These are phyloP conservation scores for Epinotia ramella DNA, from an alignment of 2,888 invertebrate genomes.

Conservation along the genomic window DNA sequence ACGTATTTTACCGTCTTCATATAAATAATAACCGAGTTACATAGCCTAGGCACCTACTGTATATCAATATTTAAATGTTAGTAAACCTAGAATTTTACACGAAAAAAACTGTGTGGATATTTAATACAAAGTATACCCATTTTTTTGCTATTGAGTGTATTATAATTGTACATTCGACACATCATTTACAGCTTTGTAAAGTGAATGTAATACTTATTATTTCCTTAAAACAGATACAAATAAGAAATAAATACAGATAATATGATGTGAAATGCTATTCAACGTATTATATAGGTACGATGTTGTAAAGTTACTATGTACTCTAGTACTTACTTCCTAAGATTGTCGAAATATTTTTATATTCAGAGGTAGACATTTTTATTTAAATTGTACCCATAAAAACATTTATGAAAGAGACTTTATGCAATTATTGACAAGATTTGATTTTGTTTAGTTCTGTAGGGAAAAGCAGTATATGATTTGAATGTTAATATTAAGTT, in stretches of 20 bases:
- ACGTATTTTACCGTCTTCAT: neutral
- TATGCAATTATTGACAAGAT: slow-evolving; percentile 24
- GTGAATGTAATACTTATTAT: neutral
- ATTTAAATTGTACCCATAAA: slow-evolving; percentile 20
- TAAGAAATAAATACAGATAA: neutral
- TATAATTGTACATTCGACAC: neutral
- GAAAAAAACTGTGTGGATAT: no score
- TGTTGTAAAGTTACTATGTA: slow-evolving; percentile 16
- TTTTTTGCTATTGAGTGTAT: no score
- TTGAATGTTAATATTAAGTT: slow-evolving; percentile 31
- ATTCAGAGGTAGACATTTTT: slow-evolving; percentile 24
- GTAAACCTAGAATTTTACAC: neutral
- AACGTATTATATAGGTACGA: slow-evolving; percentile 5
- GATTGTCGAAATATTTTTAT: slow-evolving; percentile 36
- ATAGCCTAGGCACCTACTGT: slow-evolving; percentile 4
- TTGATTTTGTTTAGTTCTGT: slow-evolving; percentile 23
- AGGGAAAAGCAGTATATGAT: slow-evolving; percentile 28
- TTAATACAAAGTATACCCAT: no score
- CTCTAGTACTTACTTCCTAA: slow-evolving; percentile 11
- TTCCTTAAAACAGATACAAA: slow-evolving; percentile 3
- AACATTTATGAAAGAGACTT: slow-evolving; percentile 25
- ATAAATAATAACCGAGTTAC: slow-evolving; percentile 1
- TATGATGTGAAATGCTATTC: slow-evolving; percentile 8
- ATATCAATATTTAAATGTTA: neutral
- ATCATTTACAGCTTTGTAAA: neutral